Conservation (phyloP, 23 tunicate genomes). For the Clavelina lepadiformis region DNA sequence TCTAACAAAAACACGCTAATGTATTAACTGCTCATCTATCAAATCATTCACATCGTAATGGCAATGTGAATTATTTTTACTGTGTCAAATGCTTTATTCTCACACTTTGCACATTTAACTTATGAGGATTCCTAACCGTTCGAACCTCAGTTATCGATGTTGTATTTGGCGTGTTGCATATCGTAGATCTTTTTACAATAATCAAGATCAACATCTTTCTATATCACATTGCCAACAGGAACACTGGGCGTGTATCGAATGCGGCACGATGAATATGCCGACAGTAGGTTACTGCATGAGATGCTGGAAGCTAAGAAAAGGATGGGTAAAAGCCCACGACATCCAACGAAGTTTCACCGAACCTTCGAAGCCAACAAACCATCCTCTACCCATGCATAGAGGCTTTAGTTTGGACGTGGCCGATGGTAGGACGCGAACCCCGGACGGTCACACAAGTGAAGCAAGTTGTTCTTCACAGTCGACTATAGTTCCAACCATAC, state of each 20-base stretch:
- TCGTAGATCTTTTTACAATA: too few relatives aligned
- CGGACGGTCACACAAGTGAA: not conserved
- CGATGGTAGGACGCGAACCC: constrained; percentile 6
- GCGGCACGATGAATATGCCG: constrained; percentile 53
- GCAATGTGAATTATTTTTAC: too few relatives aligned
- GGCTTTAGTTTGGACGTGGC: constrained; percentile 16
- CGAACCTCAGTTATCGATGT: too few relatives aligned
- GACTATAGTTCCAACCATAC: constrained; percentile 12
- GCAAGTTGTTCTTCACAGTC: not conserved
- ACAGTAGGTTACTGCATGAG: constrained; percentile 69
- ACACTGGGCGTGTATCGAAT: constrained; percentile 62
- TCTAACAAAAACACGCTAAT: too few relatives aligned
- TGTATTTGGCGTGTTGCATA: too few relatives aligned
- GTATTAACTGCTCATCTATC: too few relatives aligned
- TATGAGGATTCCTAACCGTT: too few relatives aligned
- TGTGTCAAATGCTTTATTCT: too few relatives aligned
- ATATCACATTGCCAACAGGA: constrained; percentile 52
- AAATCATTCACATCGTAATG: too few relatives aligned
- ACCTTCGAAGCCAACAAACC: constrained; percentile 1
- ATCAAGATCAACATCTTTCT: not conserved
- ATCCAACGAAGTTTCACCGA: constrained; percentile 28
- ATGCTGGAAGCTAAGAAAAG: constrained; percentile 77
- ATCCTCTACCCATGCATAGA: not conserved
- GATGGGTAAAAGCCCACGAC: constrained; percentile 29
- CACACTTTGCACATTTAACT: too few relatives aligned